phyloP scores from a whole-genome alignment of 2,888 invertebrate species.

The Sinhomidia bicolor region DNA sequence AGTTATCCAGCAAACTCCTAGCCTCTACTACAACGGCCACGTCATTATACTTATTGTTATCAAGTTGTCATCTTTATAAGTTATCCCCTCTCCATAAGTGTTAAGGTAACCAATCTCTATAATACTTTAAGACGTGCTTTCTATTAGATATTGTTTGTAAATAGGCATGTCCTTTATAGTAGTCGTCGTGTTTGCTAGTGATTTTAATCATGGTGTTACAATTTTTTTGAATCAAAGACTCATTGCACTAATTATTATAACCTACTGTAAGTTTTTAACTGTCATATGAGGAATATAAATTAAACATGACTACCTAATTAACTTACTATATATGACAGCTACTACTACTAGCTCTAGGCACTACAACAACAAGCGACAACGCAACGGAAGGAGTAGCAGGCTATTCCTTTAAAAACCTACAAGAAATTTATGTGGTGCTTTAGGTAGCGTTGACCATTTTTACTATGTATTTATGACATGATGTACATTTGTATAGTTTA shows the following conservation, averaged over 20 bases:
- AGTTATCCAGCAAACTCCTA: background rate
- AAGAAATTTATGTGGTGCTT: constrained; percentile 9
- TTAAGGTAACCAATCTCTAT: background rate
- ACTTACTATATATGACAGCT: no score
- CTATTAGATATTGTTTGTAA: background rate
- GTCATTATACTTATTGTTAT: background rate
- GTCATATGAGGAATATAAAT: no score
- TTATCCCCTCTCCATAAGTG: background rate
- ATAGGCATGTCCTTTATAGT: background rate
- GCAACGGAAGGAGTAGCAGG: constrained; percentile 53
- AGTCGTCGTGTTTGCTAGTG: background rate
- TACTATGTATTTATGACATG: background rate
- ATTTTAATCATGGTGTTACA: background rate
- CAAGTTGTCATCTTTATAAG: no score
- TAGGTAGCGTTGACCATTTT: background rate
- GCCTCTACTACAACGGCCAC: background rate
- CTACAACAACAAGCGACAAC: background rate
- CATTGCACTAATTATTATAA: background rate
- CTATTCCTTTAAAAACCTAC: constrained; percentile 28
- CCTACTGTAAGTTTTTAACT: no score
- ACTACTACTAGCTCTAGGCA: no score
- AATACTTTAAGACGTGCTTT: constrained; percentile 19
- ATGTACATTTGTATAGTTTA: no score
- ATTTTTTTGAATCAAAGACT: background rate
- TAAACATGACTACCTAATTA: no score